Base-by-base conservation (phyloP, 2,113 vertebrate genomes). In the Poecilia latipinna region DNA sequence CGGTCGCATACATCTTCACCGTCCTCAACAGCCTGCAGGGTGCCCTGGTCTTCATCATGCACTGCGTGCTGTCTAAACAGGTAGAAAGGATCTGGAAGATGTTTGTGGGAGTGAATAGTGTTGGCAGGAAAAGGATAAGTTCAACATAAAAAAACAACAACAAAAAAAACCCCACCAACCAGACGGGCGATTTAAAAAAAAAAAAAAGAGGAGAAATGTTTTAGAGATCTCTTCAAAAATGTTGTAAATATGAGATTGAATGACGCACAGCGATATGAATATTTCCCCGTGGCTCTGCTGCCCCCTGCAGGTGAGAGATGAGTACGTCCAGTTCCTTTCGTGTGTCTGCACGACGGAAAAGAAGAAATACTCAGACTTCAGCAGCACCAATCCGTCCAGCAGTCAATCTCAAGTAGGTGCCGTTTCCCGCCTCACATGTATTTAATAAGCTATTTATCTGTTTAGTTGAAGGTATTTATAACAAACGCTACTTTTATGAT, bases 21-120 rank as follows among this genome's bases (percentile, higher is more conserved):
- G 79, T 95, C 80, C 91, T 96, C 79, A 97, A 96, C 94, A 94
- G 94, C 88, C 89, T 97, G 4, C 96, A 97, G 83, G 96, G 96
- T 15, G 68, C 89, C 19, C 93, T 97, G 80, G 88, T 97, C 70
- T 97, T 96, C 24, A 1, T 96, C 86, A 91, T 96, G 86, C 95
- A 97, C 88, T 97, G 96, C 75, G 86, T 97, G 12, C 89, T 97
- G 83, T 96, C 95, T 24, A 96, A 95, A 90, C 94, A 94, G 95
- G 96, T 97, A 78, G 22, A 71, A 51, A 57, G 8, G 44, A 57
- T 17, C 28, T 13, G 7, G 28, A 11, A 3, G 51, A 4, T n/a
- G 15, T 73, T 48, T 64, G 29, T 80, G 39, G 44, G 22, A 44
- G n/a, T 0, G 48, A 62, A 44, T 60, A 8, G 39, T 42, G 0